phyloP scores from a whole-genome alignment of 2,888 invertebrate genomes.

The Carabus problematicus region DNA sequence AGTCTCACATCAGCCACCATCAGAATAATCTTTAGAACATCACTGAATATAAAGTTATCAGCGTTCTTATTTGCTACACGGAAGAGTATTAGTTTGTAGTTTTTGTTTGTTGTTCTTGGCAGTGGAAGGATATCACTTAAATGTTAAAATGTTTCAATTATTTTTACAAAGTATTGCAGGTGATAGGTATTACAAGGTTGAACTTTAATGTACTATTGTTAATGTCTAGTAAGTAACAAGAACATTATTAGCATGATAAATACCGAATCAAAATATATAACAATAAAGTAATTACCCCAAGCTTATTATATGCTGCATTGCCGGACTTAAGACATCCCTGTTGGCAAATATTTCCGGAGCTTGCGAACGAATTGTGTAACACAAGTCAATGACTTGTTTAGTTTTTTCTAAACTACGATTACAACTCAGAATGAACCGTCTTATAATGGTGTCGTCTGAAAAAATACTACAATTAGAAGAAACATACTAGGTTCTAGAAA shows the following conservation, averaged over 20 bases:
- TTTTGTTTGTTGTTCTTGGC: constrained; percentile 70
- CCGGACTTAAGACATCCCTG: constrained; percentile 64
- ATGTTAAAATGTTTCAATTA: constrained; percentile 47
- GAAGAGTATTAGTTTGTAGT: constrained; percentile 72
- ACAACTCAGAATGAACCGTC: constrained; percentile 65
- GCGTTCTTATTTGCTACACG: constrained; percentile 68
- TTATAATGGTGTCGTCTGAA: constrained; percentile 66
- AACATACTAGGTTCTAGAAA: constrained; percentile 17
- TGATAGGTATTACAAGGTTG: too few relatives aligned
- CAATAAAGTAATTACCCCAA: constrained; percentile 62
- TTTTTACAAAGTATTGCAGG: not conserved
- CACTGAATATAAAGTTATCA: constrained; percentile 71
- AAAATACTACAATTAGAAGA: constrained; percentile 44
- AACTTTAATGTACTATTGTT: too few relatives aligned
- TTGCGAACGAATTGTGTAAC: constrained; percentile 66
- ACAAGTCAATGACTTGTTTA: constrained; percentile 59
- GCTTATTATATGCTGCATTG: constrained; percentile 64
- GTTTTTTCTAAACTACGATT: constrained; percentile 65
- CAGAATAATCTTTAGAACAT: constrained; percentile 74
- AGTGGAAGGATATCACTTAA: constrained; percentile 73
- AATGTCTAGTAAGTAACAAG: not conserved
- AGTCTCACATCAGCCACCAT: constrained; percentile 75
- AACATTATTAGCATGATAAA: not conserved
- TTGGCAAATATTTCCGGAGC: constrained; percentile 69
- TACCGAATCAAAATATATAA: not conserved